A percentile compares a stretch with the other conserved stretches of the same genome.
phyloP scores from a whole-genome alignment of 2,888 invertebrate genomes.

The Trilocha varians region DNA sequence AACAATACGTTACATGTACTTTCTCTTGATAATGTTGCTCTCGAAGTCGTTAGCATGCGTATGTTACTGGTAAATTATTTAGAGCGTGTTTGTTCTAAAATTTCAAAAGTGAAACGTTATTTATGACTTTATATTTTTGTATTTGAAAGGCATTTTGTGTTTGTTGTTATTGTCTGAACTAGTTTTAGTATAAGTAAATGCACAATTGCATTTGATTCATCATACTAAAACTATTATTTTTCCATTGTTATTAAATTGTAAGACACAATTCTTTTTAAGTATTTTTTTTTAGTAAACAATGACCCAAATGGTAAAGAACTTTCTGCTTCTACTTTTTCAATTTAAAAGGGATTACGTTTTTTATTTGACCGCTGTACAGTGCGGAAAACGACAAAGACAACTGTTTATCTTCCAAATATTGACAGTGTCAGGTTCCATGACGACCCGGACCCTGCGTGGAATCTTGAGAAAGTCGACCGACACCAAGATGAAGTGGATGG shows the following conservation, averaged over 20 bases:
- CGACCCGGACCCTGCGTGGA: slow-evolving; percentile 38
- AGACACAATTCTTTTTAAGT: too few species aligned
- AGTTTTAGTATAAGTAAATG: too few species aligned
- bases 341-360: neutral
- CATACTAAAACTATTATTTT: too few species aligned
- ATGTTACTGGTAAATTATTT: neutral
- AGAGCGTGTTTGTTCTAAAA: neutral
- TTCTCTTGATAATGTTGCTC: neutral
- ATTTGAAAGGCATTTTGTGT: too few species aligned
- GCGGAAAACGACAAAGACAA: neutral
- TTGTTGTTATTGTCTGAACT: too few species aligned
- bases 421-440: slow-evolving; percentile 37
- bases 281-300: too few species aligned
- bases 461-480: slow-evolving; percentile 71
- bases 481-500: slow-evolving; percentile 59
- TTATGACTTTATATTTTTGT: neutral
- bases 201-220: too few species aligned
- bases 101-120: neutral
- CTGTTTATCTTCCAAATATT: slow-evolving; percentile 1
- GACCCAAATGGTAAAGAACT: too few species aligned
- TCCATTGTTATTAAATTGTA: too few species aligned
- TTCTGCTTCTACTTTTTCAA: neutral
- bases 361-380: neutral
- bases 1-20: neutral
- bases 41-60: neutral